phyloP scores from a whole-genome alignment of 2,888 invertebrate species.

The Plebejus argus region DNA sequence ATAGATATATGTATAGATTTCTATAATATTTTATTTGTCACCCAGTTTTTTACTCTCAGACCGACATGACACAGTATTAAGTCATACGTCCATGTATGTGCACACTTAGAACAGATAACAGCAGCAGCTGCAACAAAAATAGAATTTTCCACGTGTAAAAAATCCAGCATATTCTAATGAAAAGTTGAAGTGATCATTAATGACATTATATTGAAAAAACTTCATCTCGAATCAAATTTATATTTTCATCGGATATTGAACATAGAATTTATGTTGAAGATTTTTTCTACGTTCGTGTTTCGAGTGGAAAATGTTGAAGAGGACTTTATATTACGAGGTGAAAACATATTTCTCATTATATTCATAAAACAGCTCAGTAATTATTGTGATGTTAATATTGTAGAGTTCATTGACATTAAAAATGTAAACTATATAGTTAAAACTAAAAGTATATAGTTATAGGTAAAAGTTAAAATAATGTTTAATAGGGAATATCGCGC shows the following conservation, averaged over 20 bases:
- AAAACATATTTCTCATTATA: background rate
- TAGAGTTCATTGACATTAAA: background rate
- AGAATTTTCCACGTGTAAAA: background rate
- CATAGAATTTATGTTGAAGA: constrained; percentile 9
- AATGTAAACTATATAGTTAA: background rate
- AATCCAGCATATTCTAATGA: background rate
- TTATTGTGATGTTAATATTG: background rate
- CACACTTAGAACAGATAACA: background rate
- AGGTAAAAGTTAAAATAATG: no score
- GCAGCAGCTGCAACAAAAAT: background rate
- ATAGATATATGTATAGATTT: no score
- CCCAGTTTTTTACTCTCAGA: no score
- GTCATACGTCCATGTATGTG: no score
- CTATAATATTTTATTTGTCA: no score
- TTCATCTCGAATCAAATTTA: constrained; percentile 7
- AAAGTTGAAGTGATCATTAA: constrained; percentile 15
- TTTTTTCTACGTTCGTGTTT: constrained; percentile 19
- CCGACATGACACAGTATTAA: no score
- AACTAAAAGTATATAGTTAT: no score
- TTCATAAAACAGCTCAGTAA: background rate
- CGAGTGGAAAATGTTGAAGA: constrained; percentile 13
- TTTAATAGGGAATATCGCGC: no score
- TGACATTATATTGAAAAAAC: constrained; percentile 1
- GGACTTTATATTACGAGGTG: background rate
- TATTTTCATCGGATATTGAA: constrained; percentile 11